A percentile compares a stretch with the other conserved stretches of the same genome.
Conservation (phyloP, 2,888 invertebrate species). For the Apomyelois bistriatella region DNA sequence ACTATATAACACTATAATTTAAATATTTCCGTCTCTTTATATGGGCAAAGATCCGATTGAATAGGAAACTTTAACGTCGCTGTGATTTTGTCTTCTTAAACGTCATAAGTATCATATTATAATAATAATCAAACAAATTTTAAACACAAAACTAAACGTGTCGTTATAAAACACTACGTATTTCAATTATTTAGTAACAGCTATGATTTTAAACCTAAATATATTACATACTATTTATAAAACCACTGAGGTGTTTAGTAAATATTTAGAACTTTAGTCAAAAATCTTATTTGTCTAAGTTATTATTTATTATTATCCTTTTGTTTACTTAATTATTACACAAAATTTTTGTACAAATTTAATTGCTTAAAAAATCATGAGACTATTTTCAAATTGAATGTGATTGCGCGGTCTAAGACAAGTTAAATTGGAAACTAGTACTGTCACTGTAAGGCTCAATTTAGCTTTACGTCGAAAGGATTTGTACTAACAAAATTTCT, state of each 20-base stretch:
- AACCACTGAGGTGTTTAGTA: slow-evolving; percentile 1
- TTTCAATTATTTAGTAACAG: not conserved
- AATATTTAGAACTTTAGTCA: not conserved
- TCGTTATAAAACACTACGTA: not conserved
- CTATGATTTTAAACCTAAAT: slow-evolving; percentile 2
- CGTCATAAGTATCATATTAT: no score
- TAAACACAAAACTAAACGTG: not conserved
- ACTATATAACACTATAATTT: no score
- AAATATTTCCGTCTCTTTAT: no score
- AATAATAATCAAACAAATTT: not conserved
- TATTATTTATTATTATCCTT: no score
- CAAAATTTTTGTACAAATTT: not conserved
- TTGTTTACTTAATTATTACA: not conserved
- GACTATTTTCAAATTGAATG: no score
- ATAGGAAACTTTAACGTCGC: no score
- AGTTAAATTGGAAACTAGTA: not conserved
- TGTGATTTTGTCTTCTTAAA: no score
- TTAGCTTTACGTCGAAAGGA: no score
- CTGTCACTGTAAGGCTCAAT: no score
- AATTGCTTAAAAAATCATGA: no score
- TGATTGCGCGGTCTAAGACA: not conserved
- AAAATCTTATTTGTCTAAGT: not conserved
- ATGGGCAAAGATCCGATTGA: no score
- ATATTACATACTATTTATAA: slow-evolving; percentile 5
- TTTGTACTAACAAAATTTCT: not conserved